Conservation (phyloP, 1,140 invertebrate species). For the Microplitis mediator region DNA sequence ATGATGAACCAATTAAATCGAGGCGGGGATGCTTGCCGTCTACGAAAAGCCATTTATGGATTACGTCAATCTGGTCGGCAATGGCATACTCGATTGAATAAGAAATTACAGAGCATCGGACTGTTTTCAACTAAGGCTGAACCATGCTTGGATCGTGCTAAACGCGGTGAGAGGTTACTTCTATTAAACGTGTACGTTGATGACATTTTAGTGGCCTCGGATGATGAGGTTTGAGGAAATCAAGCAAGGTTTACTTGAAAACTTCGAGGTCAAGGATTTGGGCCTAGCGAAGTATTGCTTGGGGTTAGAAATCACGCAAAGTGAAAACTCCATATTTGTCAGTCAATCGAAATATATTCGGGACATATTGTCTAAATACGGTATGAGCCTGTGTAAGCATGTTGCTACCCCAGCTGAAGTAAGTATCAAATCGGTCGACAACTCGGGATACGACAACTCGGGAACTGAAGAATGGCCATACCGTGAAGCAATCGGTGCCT, state of each 20-base stretch:
- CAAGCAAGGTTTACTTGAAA: background rate
- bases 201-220: too few species aligned
- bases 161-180: constrained; percentile 24
- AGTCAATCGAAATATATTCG: constrained; percentile 24
- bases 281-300: constrained; percentile 77
- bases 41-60: constrained; percentile 49
- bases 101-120: constrained; percentile 35
- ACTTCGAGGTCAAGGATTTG: constrained; percentile 84
- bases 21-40: constrained; percentile 36
- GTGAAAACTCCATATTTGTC: constrained; percentile 17
- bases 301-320: constrained; percentile 22
- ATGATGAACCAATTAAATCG: background rate
- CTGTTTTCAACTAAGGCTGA: constrained; percentile 38
- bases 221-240: too few species aligned
- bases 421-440: too few species aligned
- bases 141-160: constrained; percentile 44
- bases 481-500: too few species aligned
- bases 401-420: constrained; percentile 28
- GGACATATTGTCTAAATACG: constrained; percentile 35
- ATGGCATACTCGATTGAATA: constrained; percentile 42
- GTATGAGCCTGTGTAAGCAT: constrained; percentile 38
- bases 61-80: constrained; percentile 44
- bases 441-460: too few species aligned
- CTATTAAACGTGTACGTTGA: too few species aligned
- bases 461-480: too few species aligned